Base-by-base conservation (phyloP, 2,888 invertebrate genomes). In the Cenopis cana region DNA sequence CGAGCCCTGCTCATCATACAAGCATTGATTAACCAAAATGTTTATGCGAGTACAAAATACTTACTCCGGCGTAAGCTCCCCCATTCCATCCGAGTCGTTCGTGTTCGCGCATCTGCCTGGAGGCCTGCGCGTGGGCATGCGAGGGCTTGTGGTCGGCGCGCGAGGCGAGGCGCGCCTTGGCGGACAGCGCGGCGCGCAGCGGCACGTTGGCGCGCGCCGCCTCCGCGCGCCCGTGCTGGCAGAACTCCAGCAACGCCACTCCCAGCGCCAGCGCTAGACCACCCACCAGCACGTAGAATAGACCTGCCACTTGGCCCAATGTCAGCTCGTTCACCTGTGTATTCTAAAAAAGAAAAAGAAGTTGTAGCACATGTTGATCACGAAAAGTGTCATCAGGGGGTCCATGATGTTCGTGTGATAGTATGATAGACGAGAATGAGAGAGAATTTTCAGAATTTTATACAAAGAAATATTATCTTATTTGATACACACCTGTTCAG, bases 201-300 rank as follows among this genome's bases (percentile, higher is more conserved):
- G 97, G 95, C 76, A 97, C 96, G 94, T 98, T 96, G 24, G 96
- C 96, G 73, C 96, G 95, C 74, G 95, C 95, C 0, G 96, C 96
- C 84, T 97, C 96, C 59, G 94, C 93, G 79, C 96, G 96, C 18
- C 97, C 97, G 88, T 98, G 97, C 89, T 97, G 98, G 86, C 98
- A 97, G 89, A 99, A 99, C 92, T 99, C 99, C 56, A 98, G 91
- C 69, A 99, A 94, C 17, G 99, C 98, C 67, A 99, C 98, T 6
- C 96, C 94, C 85, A 99, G 95, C 17, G 99, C 98, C 62, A 99
- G 91, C 41, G 97, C 95, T 69, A 99, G 95, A 57, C 99, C 99
- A 33, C 97, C 98, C 81, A 99, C 97, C 76, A 99, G 94, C 83
- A 99, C 98, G 94, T 99, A 99, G 94, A 99, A 99, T 81, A 99